Base-by-base conservation (phyloP, 2,797 vertebrate genomes). In the Cyclopterus lumpus region DNA sequence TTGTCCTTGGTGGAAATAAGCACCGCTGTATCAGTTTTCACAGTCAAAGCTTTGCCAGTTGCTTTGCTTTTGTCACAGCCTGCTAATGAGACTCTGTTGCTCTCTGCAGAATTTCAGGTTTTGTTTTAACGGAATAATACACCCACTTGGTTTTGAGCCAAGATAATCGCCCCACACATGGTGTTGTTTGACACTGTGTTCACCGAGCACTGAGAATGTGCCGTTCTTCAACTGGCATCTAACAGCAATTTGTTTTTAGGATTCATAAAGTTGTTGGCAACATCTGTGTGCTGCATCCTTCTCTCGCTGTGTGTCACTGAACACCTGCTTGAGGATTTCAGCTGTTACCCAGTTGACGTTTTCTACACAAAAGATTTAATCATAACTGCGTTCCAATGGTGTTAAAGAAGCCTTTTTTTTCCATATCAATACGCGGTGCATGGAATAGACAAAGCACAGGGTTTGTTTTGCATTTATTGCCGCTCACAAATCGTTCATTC, bases 1-100 rank as follows among this genome's bases (percentile, higher is more conserved):
- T 93, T 93, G 93, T 94, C 92, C 92, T 93, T 91, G 91, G 87
- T 91, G 90, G 90, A 92, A 92, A 88, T 90, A 91, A 91, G 88
- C 89, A 82, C 81, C 22, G 49, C 89, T 85, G 86, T 90, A 93
- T 93, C 92, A 72, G 82, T 90, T 94, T 91, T 92, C 93, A 91
- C 84, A 79, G 88, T 89, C 90, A 91, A 90, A 91, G 90, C 90
- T 86, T 83, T 70, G 89, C 90, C 92, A 92, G 92, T 91, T 92
- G 91, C 88, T 92, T 89, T 80, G 86, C 88, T 91, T 93, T 90
- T 91, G 89, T 92, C 90, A 84, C 78, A 73, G 78, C 69, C 66
- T 6, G 40, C 86, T 90, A 91, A 93, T 84, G 85, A 93, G 85
- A 77, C 69, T 53, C 51, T 75, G 75, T 86, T 86, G 46, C 79